Conservation (phyloP, 2,888 invertebrate species). For the Caenorhabditis wallacei region DNA sequence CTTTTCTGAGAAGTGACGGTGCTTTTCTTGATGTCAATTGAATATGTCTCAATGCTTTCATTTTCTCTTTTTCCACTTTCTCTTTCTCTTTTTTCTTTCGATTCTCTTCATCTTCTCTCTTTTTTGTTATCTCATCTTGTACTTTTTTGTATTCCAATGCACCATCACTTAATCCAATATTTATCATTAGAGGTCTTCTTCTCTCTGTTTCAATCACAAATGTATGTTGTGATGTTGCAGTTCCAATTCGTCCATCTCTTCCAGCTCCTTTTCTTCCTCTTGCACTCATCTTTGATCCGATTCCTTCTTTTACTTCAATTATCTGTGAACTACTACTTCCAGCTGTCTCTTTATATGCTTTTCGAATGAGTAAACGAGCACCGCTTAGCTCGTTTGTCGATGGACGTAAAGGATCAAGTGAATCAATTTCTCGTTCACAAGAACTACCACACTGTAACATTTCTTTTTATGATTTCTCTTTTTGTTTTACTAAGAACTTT, state of each 20-base stretch:
- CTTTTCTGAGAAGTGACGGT: conserved; percentile 54
- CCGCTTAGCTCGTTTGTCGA: conserved; percentile 72
- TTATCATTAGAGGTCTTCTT: conserved; percentile 65
- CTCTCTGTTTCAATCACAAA: conserved; percentile 72
- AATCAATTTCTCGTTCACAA: conserved; percentile 72
- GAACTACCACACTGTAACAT: conserved; percentile 65
- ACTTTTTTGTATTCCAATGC: conserved; percentile 69
- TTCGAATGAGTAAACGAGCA: conserved; percentile 68
- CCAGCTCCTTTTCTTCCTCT: conserved; percentile 37
- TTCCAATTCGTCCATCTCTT: conserved; percentile 64
- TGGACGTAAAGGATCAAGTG: conserved; percentile 70
- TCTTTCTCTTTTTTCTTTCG: conserved; percentile 63
- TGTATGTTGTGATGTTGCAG: conserved; percentile 72
- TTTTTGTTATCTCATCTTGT: conserved; percentile 58
- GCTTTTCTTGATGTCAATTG: conserved; percentile 64
- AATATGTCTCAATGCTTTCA: conserved; percentile 62
- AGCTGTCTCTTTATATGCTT: conserved; percentile 67
- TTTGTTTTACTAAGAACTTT: background rate
- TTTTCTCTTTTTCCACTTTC: conserved; percentile 61
- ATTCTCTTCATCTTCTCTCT: conserved; percentile 64
- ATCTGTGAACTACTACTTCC: conserved; percentile 18
- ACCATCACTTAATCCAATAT: conserved; percentile 69
- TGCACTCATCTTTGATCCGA: conserved; percentile 14
- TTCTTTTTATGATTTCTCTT: background rate
- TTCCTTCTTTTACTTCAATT: conserved; percentile 35